A percentile compares a stretch with the other conserved stretches of the same genome.
phyloP scores from a whole-genome alignment of 2,113 vertebrate species.

The Phyllostomus discolor region DNA sequence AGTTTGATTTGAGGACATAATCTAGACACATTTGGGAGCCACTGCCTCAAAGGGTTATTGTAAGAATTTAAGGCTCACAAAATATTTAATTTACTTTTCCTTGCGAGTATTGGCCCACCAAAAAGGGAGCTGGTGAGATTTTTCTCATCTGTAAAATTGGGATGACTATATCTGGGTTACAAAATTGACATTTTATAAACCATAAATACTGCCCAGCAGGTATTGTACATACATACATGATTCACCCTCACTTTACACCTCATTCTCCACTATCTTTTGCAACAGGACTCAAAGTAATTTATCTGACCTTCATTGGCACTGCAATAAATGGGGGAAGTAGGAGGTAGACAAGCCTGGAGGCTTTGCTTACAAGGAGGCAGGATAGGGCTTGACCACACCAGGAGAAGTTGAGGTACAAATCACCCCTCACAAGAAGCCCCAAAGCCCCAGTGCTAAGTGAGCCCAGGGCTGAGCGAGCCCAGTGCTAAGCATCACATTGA shows the following conservation, averaged over 20 bases:
- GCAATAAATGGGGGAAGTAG: not conserved
- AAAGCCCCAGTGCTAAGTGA: not conserved
- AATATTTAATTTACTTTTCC: not conserved
- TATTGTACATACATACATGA: not conserved
- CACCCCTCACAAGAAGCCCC: not conserved
- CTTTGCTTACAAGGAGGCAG: not conserved
- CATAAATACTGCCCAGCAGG: not conserved
- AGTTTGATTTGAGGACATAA: not conserved
- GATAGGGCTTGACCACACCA: not conserved
- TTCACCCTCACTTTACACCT: not conserved
- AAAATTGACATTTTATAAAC: constrained; percentile 24
- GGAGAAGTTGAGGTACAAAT: not conserved
- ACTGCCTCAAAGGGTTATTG: not conserved
- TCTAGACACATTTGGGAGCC: not conserved
- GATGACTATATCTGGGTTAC: not conserved
- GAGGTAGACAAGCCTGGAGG: not conserved
- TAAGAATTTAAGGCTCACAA: not conserved
- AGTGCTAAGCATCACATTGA: not conserved
- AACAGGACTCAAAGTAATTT: not conserved
- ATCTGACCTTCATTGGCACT: not conserved
- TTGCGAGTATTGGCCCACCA: not conserved
- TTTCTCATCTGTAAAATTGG: constrained; percentile 26
- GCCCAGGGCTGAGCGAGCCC: not conserved
- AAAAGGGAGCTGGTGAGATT: not conserved
- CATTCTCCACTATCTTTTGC: not conserved